phyloP scores from a whole-genome alignment of 1,140 invertebrate species.

The Diorhabda sublineata region DNA sequence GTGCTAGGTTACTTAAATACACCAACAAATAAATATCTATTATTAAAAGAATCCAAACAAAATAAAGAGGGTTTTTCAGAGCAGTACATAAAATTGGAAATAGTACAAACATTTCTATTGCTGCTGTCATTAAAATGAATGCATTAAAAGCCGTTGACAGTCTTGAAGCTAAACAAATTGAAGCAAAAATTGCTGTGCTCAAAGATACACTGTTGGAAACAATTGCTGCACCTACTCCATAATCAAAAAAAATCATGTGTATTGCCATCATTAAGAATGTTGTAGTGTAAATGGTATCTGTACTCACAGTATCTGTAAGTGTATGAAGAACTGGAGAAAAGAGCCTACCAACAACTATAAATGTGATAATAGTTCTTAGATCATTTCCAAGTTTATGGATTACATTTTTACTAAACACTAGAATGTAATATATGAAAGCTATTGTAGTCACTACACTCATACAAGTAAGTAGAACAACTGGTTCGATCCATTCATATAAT shows the following conservation, averaged over 20 bases:
- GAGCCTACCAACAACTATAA: conserved; percentile 77
- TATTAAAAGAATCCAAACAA: conserved; percentile 44
- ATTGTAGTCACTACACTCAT: conserved; percentile 54
- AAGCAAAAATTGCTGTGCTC: conserved; percentile 89
- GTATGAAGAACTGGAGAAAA: conserved; percentile 90
- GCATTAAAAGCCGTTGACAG: conserved; percentile 78
- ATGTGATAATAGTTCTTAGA: conserved; percentile 65
- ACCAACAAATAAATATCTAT: conserved; percentile 55
- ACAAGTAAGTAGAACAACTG: conserved; percentile 57
- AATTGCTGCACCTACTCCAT: conserved; percentile 75
- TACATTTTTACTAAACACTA: conserved; percentile 27
- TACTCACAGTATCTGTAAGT: conserved; percentile 91
- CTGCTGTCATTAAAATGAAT: conserved; percentile 80
- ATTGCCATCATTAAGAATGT: conserved; percentile 81
- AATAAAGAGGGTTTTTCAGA: conserved; percentile 48
- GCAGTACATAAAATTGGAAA: conserved; percentile 74
- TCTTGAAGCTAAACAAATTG: conserved; percentile 90
- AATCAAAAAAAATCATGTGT: conserved; percentile 90
- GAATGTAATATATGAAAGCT: conserved; percentile 55
- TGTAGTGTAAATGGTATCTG: conserved; percentile 93
- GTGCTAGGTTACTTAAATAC: conserved; percentile 54
- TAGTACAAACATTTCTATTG: conserved; percentile 84
- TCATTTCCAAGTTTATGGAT: conserved; percentile 36
- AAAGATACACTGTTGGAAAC: conserved; percentile 79
- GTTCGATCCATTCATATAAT: conserved; percentile 62